Percentiles rank a stretch among this genome's conserved stretches.
Evolutionary conservation across 2,797 vertebrate genomes (phyloP).

Genomic region (Poecilia velifera): DNA sequence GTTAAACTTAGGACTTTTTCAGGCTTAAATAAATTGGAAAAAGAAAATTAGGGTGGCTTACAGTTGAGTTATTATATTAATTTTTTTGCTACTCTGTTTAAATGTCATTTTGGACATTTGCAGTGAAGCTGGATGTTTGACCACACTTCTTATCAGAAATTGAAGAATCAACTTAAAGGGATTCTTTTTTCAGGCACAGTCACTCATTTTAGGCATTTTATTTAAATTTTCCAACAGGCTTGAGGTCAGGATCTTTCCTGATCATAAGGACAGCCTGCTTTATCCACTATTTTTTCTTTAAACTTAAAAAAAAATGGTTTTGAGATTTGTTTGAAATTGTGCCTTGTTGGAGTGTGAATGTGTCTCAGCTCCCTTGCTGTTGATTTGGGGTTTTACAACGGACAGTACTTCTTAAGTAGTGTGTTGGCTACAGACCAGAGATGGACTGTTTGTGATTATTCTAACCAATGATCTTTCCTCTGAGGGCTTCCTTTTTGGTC

Average conservation of each 20-base stretch:
- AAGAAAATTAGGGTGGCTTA: not conserved
- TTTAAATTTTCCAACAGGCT: not conserved
- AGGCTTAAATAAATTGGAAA: not conserved
- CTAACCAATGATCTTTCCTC: not conserved
- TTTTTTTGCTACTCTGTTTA: not conserved
- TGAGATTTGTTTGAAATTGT: too few species aligned
- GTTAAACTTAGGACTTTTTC: not conserved
- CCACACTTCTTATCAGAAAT: not conserved
- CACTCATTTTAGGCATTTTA: not conserved
- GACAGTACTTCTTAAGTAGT: not conserved
- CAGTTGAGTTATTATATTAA: not conserved
- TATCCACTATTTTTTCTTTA: not conserved
- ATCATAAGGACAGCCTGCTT: not conserved
- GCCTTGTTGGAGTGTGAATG: too few species aligned
- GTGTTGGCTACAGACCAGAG: not conserved
- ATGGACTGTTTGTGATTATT: not conserved
- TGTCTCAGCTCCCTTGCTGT: too few species aligned
- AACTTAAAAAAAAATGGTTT: too few species aligned
- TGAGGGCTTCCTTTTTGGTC: not conserved
- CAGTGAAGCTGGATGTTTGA: not conserved
- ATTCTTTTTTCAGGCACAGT: not conserved
- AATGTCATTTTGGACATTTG: not conserved
- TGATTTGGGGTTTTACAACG: too few species aligned
- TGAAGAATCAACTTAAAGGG: not conserved
- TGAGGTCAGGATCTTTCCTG: not conserved